Conservation (phyloP, 2,888 invertebrate species). For the Tetramorium bicarinatum region DNA sequence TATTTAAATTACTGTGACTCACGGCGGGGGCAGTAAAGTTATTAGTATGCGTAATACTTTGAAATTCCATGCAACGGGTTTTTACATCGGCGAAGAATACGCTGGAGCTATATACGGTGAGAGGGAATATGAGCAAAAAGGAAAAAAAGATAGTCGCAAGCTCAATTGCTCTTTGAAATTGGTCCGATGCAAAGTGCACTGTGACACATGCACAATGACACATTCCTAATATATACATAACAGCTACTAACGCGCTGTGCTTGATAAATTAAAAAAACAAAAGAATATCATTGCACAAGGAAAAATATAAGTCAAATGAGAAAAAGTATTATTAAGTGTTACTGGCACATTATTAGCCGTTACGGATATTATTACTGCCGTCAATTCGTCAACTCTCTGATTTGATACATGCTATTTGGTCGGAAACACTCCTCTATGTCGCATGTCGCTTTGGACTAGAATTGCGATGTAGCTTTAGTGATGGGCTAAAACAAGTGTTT, state of each 20-base stretch:
- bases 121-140: slow-evolving; percentile 22
- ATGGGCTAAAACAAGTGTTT: slow-evolving; percentile 23
- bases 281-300: slow-evolving; percentile 36
- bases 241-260: slow-evolving; percentile 5
- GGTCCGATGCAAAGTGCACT: slow-evolving; percentile 66
- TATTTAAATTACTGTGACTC: not conserved
- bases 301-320: slow-evolving; percentile 47
- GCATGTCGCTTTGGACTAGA: slow-evolving; percentile 63
- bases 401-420: slow-evolving; percentile 41
- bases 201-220: slow-evolving; percentile 57
- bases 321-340: slow-evolving; percentile 29
- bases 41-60: slow-evolving; percentile 15
- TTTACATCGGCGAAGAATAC: slow-evolving; percentile 28
- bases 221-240: slow-evolving; percentile 29
- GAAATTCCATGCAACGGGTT: not conserved
- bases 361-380: not conserved
- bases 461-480: slow-evolving; percentile 36
- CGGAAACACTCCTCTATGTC: slow-evolving; percentile 41
- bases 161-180: slow-evolving; percentile 58
- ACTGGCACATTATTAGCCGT: slow-evolving; percentile 40
- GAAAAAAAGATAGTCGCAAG: slow-evolving; percentile 54
- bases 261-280: slow-evolving; percentile 51
- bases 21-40: slow-evolving; percentile 17
- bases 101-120: not conserved
- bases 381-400: slow-evolving; percentile 1